These are phyloP conservation scores for Eleutherodactylus coqui DNA, from an alignment of 2,797 vertebrate genomes.

Conservation along the genomic window DNA sequence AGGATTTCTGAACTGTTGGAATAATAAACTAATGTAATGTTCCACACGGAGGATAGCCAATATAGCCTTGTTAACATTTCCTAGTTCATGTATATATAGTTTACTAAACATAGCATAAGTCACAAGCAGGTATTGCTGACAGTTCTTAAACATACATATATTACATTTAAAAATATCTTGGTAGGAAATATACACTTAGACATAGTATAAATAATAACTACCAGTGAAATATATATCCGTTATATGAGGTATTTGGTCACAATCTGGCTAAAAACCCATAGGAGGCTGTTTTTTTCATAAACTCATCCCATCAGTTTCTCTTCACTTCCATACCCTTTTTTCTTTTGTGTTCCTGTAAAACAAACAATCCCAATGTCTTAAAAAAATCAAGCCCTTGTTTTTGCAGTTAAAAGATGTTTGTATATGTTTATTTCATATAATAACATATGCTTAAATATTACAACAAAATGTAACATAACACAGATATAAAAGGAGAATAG, in stretches of 20 bases:
- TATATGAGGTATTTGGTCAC: neutral
- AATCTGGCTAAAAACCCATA: too few relatives aligned
- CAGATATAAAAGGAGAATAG: too few relatives aligned
- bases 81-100: constrained; percentile 34
- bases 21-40: constrained; percentile 44
- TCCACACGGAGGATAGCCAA: constrained; percentile 8
- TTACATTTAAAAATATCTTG: neutral
- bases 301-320: too few relatives aligned
- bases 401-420: too few relatives aligned
- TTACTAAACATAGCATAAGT: constrained; percentile 3
- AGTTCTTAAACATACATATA: neutral
- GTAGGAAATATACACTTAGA: neutral
- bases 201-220: neutral
- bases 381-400: too few relatives aligned
- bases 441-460: too few relatives aligned
- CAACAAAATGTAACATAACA: too few relatives aligned
- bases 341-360: too few relatives aligned
- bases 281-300: too few relatives aligned
- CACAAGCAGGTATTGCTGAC: constrained; percentile 3
- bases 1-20: constrained; percentile 59
- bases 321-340: too few relatives aligned
- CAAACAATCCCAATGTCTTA: too few relatives aligned
- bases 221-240: neutral
- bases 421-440: too few relatives aligned
- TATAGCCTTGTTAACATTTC: constrained; percentile 13